These are phyloP conservation scores for Pristiophorus japonicus DNA, from an alignment of 2,113 vertebrate species.

Conservation along the genomic window DNA sequence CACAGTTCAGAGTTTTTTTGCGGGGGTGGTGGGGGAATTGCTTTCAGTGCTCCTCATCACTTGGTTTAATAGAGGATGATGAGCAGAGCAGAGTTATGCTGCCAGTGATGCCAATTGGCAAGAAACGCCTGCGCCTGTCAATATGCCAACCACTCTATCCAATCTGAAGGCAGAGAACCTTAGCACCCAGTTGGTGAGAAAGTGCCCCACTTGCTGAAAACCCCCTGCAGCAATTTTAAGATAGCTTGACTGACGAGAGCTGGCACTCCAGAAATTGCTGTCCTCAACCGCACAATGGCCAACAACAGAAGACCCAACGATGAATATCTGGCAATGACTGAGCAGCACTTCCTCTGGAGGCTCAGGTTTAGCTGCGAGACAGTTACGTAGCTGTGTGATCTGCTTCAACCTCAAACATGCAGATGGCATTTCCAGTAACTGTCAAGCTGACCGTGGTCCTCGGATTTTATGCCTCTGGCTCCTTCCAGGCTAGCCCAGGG, in stretches of 20 bases:
- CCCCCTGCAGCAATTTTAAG: not conserved
- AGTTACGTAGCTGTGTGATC: not conserved
- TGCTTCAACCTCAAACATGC: not conserved
- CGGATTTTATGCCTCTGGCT: not conserved
- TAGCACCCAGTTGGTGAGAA: not conserved
- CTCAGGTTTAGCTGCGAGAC: not conserved
- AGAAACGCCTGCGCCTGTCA: not conserved
- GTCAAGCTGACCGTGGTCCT: not conserved
- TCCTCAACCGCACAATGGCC: not conserved
- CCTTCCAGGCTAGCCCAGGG: not conserved
- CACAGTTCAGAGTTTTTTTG: not conserved
- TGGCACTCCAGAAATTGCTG: not conserved
- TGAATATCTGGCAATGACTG: not conserved
- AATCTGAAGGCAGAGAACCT: not conserved
- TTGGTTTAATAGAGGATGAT: not conserved
- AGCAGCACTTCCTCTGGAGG: not conserved
- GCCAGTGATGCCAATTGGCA: not conserved
- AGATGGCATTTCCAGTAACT: not conserved
- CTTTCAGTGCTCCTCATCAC: not conserved
- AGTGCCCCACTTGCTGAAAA: not conserved
- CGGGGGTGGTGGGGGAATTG: not conserved
- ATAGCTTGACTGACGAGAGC: not conserved
- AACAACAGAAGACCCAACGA: not conserved
- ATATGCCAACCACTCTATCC: not conserved
- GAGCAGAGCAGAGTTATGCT: not conserved